These are phyloP conservation scores for Loris lydekkerianus DNA, from an alignment of 2,797 vertebrate species.

Conservation along the genomic window DNA sequence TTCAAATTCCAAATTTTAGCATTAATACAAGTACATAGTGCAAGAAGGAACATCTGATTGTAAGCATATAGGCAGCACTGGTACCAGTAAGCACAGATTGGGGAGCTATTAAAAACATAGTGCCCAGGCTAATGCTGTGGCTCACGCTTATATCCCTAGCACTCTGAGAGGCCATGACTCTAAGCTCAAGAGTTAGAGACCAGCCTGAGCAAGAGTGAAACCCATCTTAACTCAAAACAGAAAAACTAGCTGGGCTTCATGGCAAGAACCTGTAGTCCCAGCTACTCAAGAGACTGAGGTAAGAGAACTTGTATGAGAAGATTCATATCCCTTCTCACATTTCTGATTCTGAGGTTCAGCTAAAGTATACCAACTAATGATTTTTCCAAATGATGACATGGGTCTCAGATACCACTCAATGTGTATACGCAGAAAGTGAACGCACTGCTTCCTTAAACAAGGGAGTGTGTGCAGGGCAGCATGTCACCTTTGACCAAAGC, in stretches of 20 bases:
- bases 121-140: not conserved
- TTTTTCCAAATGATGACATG: not conserved
- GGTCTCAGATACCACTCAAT: too few species aligned
- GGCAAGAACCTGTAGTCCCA: too few species aligned
- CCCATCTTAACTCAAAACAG: too few species aligned
- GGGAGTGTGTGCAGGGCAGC: not conserved
- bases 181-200: too few species aligned
- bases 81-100: too few species aligned
- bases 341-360: not conserved
- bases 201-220: too few species aligned
- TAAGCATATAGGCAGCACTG: not conserved
- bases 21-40: not conserved
- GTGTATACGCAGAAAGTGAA: not conserved
- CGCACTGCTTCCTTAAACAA: not conserved
- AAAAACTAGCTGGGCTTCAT: too few species aligned
- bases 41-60: not conserved
- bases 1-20: not conserved
- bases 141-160: too few species aligned
- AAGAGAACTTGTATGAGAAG: too few species aligned
- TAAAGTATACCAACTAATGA: not conserved
- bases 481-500: not conserved
- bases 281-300: too few species aligned
- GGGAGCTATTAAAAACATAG: not conserved
- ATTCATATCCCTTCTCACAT: not conserved
- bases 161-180: too few species aligned